Evolutionary conservation across 1,140 invertebrate species (phyloP), one percentile per base, ranked within the genome.

Genomic region (Euglossa dilemma): DNA sequence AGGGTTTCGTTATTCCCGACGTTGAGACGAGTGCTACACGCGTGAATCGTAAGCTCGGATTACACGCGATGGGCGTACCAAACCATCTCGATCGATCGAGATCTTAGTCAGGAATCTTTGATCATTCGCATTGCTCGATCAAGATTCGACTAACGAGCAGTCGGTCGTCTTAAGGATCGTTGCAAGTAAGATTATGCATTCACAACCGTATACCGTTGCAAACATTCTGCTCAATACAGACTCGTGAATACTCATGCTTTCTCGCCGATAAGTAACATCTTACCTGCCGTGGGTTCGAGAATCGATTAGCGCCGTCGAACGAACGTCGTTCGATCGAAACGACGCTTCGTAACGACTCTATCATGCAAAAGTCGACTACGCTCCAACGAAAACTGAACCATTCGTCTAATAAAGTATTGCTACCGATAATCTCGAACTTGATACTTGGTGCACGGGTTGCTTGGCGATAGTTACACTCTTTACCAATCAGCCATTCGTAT

Each of bases 301-400:
- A 54, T 83, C 64, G 71, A 67, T 74, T 67, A 66, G 59, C 61
- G 43, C 14, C 74, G 23, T 56, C 25, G 43, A 47, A 23, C 2
- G 45, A 20, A 18, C 14, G 50, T 54, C 66, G 74, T 43, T 45
- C 23, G 70, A 54, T 36, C 70, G 11, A n/a, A 52, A 18, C 61
- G 61, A 50, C n/a, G 18, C 20, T 7, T 47, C 23, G 43, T 67
- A 59, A n/a, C 63, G 59, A 45, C 14, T 36, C 45, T 75, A 79
- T 79, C 87, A 88, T 87, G 86, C 87, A 85, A 81, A 81, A 50
- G 28, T 76, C 59, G 45, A 78, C 76, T 64, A 80, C 50, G 69
- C 79, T 87, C 45, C 69, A 84, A 64, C 43, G 80, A 83, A 84
- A 57, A 82, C 52, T 67, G 69, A 66, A 76, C 70, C 64, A 85